Evolutionary conservation across 2,113 vertebrate species (phyloP).

Genomic region (Nematolebias whitei): DNA sequence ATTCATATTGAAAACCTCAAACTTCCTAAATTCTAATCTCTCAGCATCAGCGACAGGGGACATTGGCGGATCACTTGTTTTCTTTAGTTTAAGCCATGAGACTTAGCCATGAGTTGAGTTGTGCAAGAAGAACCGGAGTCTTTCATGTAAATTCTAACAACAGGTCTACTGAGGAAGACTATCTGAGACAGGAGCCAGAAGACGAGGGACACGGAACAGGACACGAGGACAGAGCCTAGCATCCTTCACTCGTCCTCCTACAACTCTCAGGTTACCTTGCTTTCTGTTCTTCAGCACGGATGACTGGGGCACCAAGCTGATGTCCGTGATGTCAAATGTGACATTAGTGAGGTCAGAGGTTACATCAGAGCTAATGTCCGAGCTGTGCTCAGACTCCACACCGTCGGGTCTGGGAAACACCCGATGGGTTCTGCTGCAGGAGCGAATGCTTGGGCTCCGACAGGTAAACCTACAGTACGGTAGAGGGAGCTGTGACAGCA

Average conservation of each 20-base stretch:
- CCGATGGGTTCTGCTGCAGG: slow-evolving; percentile 64
- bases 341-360: slow-evolving; percentile 53
- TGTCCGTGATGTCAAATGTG: slow-evolving; percentile 53
- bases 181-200: slow-evolving; percentile 17
- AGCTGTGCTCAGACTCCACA: slow-evolving; percentile 68
- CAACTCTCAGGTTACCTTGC: slow-evolving; percentile 85
- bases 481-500: slow-evolving; percentile 87
- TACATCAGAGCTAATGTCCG: slow-evolving; percentile 53
- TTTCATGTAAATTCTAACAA: neutral
- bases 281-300: slow-evolving; percentile 81
- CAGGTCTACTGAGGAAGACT: slow-evolving; percentile 21
- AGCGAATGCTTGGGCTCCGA: slow-evolving; percentile 72
- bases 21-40: too few species aligned
- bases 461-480: slow-evolving; percentile 80
- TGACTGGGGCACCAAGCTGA: slow-evolving; percentile 65
- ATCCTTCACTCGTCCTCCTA: slow-evolving; percentile 39
- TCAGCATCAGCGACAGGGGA: too few species aligned
- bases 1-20: too few species aligned
- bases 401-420: slow-evolving; percentile 57
- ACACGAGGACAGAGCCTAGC: slow-evolving; percentile 30
- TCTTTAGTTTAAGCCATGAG: too few species aligned
- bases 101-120: too few species aligned
- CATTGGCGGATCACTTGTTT: too few species aligned
- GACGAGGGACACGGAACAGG: slow-evolving; percentile 32
- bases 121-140: neutral